Evolutionary conservation across 64 coral and sea anemone genomes (phyloP), one percentile per base, ranked within the genome.

Genomic region (Dendrophyllia cribrosa): DNA sequence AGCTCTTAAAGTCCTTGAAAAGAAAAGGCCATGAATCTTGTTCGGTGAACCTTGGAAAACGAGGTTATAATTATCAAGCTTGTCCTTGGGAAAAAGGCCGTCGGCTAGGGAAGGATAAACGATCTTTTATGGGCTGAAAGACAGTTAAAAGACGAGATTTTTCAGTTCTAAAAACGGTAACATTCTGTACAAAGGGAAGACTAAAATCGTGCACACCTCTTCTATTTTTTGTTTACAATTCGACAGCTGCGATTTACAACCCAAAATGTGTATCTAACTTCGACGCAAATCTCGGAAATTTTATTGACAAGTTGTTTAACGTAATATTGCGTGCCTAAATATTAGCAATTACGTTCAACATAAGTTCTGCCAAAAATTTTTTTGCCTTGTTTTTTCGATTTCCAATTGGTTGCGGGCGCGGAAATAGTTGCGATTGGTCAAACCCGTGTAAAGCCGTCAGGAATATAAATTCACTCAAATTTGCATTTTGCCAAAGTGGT

Each of bases 391-490:
- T 59, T 51, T 94, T 26, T 34, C 34, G 34, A 34, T 34, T 34
- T 34, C 34, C 59, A 48, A 94, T 94, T 94, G 92, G 87, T 63
- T 75, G 23, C 44, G 17, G 58, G 34, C 12, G 68, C 77, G 58
- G 77, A 89, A 89, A 87, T 66, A 47, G 77, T 59, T 75, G 68
- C 77, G 86, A 83, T 85, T 89, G 92, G 86, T 34, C 63, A 43
- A 89, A 13, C 64, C n/a, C 19, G 22, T 43, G 45, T 47, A 43
- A 87, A 93, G 70, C 67, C 61, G 68, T 34, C 72, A 19, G 16
- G 79, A 62, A 75, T 74, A 83, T 89, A 65, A 88, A 94, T 82
- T 66, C 61, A 74, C 66, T 83, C 82, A 51, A 89, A 94, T 94
- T 74, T 21, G 81, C 88, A 79, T 88, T 83, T 67, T 56, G 72